phyloP scores from a whole-genome alignment of 2,113 vertebrate species.

The Corythornis cristatus region DNA sequence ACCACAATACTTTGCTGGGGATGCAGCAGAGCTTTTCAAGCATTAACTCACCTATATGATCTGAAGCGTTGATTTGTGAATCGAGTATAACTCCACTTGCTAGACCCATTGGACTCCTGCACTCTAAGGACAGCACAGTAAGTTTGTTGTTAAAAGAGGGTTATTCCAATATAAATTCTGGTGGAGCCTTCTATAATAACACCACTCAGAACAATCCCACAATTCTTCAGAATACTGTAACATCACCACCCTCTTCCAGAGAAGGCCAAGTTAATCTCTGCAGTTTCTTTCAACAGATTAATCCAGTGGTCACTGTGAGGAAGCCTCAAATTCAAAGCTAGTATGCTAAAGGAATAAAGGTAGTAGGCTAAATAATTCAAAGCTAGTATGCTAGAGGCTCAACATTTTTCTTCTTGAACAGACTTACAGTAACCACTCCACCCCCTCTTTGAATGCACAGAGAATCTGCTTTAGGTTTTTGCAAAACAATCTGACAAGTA shows the following conservation, averaged over 20 bases:
- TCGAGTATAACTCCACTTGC: slow-evolving; percentile 82
- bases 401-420: not conserved
- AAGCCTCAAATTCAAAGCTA: not conserved
- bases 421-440: not conserved
- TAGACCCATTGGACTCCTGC: slow-evolving; percentile 87
- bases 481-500: not conserved
- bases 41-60: slow-evolving; percentile 76
- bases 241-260: not conserved
- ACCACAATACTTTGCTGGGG: not conserved
- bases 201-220: not conserved
- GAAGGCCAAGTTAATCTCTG: not conserved
- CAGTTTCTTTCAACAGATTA: not conserved
- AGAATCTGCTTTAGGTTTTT: not conserved
- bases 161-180: not conserved
- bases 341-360: not conserved
- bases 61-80: slow-evolving; percentile 82
- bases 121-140: slow-evolving; percentile 73
- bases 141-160: not conserved
- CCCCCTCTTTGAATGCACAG: not conserved
- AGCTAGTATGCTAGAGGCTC: not conserved
- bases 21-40: not conserved
- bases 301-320: not conserved
- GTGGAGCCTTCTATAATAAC: not conserved
- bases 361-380: not conserved
- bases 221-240: not conserved